Percentiles rank a stretch among this genome's conserved stretches.
These are phyloP conservation scores for Macroramphosus scolopax DNA, from an alignment of 2,797 vertebrate species.

Conservation along the genomic window DNA sequence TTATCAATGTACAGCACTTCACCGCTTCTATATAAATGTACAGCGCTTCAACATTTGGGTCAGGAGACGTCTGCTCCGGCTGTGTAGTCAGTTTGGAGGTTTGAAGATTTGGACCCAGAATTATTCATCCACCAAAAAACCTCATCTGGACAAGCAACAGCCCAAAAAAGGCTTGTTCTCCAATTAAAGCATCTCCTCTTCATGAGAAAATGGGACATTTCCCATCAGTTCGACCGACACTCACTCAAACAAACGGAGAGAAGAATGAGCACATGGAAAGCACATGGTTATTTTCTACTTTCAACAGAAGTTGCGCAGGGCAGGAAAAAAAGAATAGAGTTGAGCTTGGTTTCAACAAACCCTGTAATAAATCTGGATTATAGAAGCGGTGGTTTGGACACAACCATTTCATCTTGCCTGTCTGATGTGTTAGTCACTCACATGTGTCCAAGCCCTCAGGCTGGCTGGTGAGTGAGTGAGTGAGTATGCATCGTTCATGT, in stretches of 20 bases:
- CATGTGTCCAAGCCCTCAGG: slow-evolving; percentile 37
- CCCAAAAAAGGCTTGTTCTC: slow-evolving; percentile 3
- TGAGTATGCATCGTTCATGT: slow-evolving; percentile 18
- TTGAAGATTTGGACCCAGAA: too few species aligned
- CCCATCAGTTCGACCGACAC: slow-evolving; percentile 8
- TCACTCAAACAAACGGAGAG: neutral
- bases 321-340: neutral
- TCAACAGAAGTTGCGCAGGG: too few species aligned
- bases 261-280: slow-evolving; percentile 9
- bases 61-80: slow-evolving; percentile 15
- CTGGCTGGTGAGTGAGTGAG: slow-evolving; percentile 33
- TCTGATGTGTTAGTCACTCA: slow-evolving; percentile 35
- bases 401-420: slow-evolving; percentile 42
- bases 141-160: slow-evolving; percentile 1
- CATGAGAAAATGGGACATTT: slow-evolving; percentile 1
- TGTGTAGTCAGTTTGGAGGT: neutral
- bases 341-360: slow-evolving; percentile 34
- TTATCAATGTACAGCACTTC: slow-evolving; percentile 33
- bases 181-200: slow-evolving; percentile 2
- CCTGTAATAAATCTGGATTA: slow-evolving; percentile 45
- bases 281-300: slow-evolving; percentile 2
- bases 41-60: slow-evolving; percentile 21
- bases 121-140: slow-evolving; percentile 12
- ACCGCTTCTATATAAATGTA: slow-evolving; percentile 25
- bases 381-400: slow-evolving; percentile 49